Evolutionary conservation across 1,140 invertebrate genomes (phyloP).

Genomic region (Psix sp.): DNA sequence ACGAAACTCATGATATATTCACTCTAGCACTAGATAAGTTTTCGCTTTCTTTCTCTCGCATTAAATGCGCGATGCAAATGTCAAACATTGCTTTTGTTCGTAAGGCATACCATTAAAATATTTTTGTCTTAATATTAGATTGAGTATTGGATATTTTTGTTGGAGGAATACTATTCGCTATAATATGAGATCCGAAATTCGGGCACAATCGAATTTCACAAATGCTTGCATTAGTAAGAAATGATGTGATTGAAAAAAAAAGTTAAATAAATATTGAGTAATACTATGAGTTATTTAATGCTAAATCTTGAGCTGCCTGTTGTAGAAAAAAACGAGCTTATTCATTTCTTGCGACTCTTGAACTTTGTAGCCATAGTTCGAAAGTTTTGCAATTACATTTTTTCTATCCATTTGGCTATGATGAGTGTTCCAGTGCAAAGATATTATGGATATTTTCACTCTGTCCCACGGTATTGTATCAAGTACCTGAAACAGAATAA

Average conservation of each 20-base stretch:
- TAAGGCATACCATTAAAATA: no score
- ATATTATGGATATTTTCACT: conserved; percentile 72
- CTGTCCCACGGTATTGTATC: conserved; percentile 75
- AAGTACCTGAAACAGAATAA: conserved; percentile 66
- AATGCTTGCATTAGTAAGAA: conserved; percentile 16
- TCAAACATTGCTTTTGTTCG: no score
- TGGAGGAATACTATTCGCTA: background rate
- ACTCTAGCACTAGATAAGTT: no score
- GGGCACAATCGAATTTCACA: conserved; percentile 38
- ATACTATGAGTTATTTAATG: background rate
- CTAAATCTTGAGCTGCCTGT: conserved; percentile 69
- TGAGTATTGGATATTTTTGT: no score
- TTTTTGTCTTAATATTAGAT: no score
- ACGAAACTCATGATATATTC: no score
- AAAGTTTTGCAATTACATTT: conserved; percentile 70
- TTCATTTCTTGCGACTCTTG: conserved; percentile 63
- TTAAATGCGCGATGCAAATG: no score
- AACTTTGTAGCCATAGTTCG: conserved; percentile 66
- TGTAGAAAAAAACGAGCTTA: conserved; percentile 72
- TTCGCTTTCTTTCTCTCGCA: no score
- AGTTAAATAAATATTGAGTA: background rate
- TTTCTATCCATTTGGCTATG: conserved; percentile 69
- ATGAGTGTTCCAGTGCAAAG: conserved; percentile 71
- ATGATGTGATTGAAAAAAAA: conserved; percentile 13
- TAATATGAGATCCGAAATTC: conserved; percentile 46